Conservation (phyloP, 2,888 invertebrate species). For the Cosmia pyralina region DNA sequence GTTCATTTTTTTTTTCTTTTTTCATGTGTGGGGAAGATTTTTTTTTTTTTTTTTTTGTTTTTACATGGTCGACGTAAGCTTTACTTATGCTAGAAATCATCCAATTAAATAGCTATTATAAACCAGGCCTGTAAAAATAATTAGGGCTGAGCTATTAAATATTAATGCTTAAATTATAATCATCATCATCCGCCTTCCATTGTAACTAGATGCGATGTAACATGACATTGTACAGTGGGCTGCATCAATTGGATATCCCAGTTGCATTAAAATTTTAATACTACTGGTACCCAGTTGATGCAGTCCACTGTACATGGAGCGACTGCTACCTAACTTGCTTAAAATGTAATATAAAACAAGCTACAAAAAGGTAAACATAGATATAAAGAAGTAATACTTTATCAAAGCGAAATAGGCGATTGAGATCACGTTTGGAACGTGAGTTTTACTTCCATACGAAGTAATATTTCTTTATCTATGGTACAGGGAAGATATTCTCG, state of each 20-base stretch:
- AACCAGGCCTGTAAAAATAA: neutral
- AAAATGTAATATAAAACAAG: constrained; percentile 28
- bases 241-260: no score
- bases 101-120: constrained; percentile 18
- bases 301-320: no score
- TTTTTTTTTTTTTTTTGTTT: constrained; percentile 3
- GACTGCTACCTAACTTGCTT: constrained; percentile 35
- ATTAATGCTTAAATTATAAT: constrained; percentile 21
- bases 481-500: neutral
- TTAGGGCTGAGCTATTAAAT: constrained; percentile 8
- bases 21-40: constrained; percentile 4
- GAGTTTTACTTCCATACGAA: neutral
- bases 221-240: neutral
- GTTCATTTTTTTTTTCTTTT: constrained; percentile 41
- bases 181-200: constrained; percentile 13
- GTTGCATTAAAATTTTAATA: no score
- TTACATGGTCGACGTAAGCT: constrained; percentile 10
- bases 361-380: neutral
- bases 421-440: neutral
- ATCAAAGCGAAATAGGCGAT: neutral
- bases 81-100: constrained; percentile 20
- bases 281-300: no score
- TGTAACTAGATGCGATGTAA: constrained; percentile 22
- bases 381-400: constrained; percentile 11
- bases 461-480: constrained; percentile 9